Conservation (phyloP, 2,113 vertebrate genomes). For the Panthera leo region DNA sequence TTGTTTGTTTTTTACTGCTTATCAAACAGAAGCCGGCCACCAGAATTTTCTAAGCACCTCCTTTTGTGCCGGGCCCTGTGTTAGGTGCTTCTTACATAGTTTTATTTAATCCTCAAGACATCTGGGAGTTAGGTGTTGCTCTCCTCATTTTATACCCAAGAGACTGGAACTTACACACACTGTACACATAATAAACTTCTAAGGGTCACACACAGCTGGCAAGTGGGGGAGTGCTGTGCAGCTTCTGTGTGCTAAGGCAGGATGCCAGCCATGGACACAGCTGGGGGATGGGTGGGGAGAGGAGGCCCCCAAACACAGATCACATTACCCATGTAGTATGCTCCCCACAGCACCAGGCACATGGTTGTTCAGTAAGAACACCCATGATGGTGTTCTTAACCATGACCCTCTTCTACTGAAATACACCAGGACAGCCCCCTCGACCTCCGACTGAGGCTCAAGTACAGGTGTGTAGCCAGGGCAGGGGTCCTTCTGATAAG, state of each 20-base stretch:
- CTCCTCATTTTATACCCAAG: not conserved
- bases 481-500: not conserved
- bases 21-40: not conserved
- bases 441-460: not conserved
- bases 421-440: not conserved
- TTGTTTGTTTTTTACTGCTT: not conserved
- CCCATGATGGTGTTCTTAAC: not conserved
- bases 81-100: not conserved
- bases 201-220: not conserved
- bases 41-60: not conserved
- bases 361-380: fast-evolving
- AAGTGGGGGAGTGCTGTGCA: not conserved
- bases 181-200: not conserved
- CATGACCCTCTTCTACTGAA: not conserved
- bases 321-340: not conserved
- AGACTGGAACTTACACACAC: not conserved
- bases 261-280: not conserved
- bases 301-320: not conserved
- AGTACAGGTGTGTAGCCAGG: no score
- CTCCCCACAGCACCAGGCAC: not conserved
- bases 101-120: not conserved
- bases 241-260: no score
- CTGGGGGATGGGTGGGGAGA: not conserved
- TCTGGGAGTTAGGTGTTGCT: not conserved
- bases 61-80: not conserved